These are phyloP conservation scores for Brenthis daphne DNA, from an alignment of 2,888 invertebrate species.

Conservation along the genomic window DNA sequence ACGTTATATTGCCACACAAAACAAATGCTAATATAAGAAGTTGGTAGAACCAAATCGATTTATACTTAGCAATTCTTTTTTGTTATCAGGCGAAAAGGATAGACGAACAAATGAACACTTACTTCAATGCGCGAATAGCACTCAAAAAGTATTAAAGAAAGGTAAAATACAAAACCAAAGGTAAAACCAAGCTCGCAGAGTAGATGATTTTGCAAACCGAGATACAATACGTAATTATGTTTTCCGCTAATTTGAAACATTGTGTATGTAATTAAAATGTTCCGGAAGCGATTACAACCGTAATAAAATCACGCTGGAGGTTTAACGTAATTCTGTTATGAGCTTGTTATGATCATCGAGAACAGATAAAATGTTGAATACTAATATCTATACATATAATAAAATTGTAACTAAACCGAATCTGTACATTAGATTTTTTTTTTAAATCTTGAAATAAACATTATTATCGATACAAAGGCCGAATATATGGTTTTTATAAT, in stretches of 20 bases:
- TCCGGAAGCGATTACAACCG: conserved; percentile 29
- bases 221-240: conserved; percentile 26
- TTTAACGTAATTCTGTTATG: conserved; percentile 27
- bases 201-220: conserved; percentile 10
- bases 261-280: conserved; percentile 34
- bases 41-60: too few relatives aligned
- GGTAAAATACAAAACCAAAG: background rate
- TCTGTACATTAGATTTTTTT: too few relatives aligned
- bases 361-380: conserved; percentile 8
- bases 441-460: too few relatives aligned
- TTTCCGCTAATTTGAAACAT: conserved; percentile 30
- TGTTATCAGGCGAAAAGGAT: too few relatives aligned
- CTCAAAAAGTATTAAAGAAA: background rate
- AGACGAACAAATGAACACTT: too few relatives aligned
- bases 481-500: too few relatives aligned
- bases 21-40: too few relatives aligned
- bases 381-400: background rate
- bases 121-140: too few relatives aligned
- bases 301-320: conserved; percentile 31
- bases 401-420: too few relatives aligned
- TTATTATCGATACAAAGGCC: too few relatives aligned
- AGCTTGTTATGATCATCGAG: conserved; percentile 27
- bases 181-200: background rate
- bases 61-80: too few relatives aligned
- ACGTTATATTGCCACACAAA: too few relatives aligned